phyloP scores from a whole-genome alignment of 2,797 vertebrate species.

The Masticophis lateralis region DNA sequence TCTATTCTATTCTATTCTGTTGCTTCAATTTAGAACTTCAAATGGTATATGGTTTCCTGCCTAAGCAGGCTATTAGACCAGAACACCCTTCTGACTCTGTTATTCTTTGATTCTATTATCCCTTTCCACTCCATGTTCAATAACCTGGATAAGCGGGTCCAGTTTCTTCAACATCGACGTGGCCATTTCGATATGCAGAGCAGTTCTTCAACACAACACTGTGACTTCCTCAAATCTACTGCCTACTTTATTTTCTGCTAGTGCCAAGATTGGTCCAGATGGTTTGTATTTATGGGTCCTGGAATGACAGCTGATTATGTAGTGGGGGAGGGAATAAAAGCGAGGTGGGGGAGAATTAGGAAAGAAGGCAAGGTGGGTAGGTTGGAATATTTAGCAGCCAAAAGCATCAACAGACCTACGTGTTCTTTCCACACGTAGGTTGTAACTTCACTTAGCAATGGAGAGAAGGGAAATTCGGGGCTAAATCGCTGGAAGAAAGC shows the following conservation, averaged over 20 bases:
- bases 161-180: background rate
- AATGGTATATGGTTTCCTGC: too few relatives aligned
- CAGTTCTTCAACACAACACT: background rate
- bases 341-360: background rate
- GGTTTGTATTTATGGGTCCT: background rate
- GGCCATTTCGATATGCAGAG: background rate
- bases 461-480: background rate
- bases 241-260: background rate
- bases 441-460: background rate
- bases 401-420: background rate
- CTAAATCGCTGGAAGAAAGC: rapidly evolving
- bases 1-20: too few relatives aligned
- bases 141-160: background rate
- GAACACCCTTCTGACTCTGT: background rate
- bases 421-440: background rate
- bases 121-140: background rate
- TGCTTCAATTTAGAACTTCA: too few relatives aligned
- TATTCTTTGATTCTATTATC: background rate
- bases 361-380: background rate
- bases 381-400: background rate
- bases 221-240: background rate
- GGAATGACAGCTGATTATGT: background rate
- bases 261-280: background rate
- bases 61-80: background rate
- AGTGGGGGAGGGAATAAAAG: background rate